Conservation (phyloP, 1,140 invertebrate genomes). For the Formica selysi region DNA sequence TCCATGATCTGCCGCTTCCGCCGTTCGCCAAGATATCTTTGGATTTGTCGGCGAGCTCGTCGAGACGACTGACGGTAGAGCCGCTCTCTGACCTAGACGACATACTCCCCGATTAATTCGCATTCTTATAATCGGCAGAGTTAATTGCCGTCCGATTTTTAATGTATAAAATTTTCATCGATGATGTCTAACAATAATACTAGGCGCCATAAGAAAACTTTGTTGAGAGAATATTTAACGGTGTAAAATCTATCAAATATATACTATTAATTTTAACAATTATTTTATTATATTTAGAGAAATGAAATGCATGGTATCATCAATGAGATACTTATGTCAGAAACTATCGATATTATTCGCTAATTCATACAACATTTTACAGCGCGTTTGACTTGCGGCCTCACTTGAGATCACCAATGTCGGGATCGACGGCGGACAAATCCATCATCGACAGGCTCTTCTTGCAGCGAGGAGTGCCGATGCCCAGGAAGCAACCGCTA, state of each 20-base stretch:
- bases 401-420: constrained; percentile 73
- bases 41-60: constrained; percentile 51
- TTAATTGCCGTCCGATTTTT: not conserved
- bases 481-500: constrained; percentile 14
- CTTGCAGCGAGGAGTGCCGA: constrained; percentile 60
- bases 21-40: constrained; percentile 49
- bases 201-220: not conserved
- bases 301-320: not conserved
- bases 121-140: not conserved
- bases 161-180: no score
- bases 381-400: not conserved
- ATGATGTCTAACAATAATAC: no score
- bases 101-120: not conserved
- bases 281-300: not conserved
- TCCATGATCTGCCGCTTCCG: constrained; percentile 63
- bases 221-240: not conserved
- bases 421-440: constrained; percentile 59
- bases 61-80: constrained; percentile 42
- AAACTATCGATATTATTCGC: not conserved
- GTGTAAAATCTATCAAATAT: not conserved
- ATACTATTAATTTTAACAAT: not conserved
- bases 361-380: not conserved
- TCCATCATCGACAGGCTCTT: constrained; percentile 83
- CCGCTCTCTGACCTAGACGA: constrained; percentile 71
- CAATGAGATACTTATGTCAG: no score